Conservation (phyloP, 1,140 invertebrate species). For the Brachionus manjavacas region DNA sequence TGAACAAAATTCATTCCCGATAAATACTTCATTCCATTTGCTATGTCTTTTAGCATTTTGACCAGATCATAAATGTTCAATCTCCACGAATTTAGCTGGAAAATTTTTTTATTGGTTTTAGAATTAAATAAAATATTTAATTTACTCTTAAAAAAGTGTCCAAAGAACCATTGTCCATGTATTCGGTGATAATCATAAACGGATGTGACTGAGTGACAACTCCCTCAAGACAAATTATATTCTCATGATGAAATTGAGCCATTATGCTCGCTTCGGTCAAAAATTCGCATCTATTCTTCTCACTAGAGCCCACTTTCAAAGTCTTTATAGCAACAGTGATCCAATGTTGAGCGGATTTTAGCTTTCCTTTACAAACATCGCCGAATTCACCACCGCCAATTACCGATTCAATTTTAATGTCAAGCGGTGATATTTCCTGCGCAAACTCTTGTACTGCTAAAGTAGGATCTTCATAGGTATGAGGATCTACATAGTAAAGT, state of each 20-base stretch:
- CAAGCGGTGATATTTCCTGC: conserved; percentile 15
- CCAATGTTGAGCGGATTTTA: background rate
- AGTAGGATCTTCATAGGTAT: conserved; percentile 41
- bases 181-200: conserved; percentile 99
- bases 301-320: conserved; percentile 80
- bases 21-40: conserved; percentile 95
- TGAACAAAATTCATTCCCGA: conserved; percentile 59
- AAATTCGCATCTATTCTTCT: conserved; percentile 92
- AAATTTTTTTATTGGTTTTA: background rate
- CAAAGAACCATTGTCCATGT: conserved; percentile 97
- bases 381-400: conserved; percentile 43
- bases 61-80: conserved; percentile 72
- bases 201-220: conserved; percentile 95
- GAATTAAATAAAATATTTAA: background rate
- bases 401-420: conserved; percentile 35
- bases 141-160: conserved; percentile 81
- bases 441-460: conserved; percentile 39
- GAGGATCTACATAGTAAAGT: conserved; percentile 39
- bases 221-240: conserved; percentile 97
- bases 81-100: conserved; percentile 34
- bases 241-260: conserved; percentile 99
- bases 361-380: conserved; percentile 41
- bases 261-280: conserved; percentile 96
- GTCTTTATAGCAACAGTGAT: conserved; percentile 83
- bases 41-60: conserved; percentile 92